phyloP scores from a whole-genome alignment of 2,113 vertebrate genomes.

The Mellivora capensis region DNA sequence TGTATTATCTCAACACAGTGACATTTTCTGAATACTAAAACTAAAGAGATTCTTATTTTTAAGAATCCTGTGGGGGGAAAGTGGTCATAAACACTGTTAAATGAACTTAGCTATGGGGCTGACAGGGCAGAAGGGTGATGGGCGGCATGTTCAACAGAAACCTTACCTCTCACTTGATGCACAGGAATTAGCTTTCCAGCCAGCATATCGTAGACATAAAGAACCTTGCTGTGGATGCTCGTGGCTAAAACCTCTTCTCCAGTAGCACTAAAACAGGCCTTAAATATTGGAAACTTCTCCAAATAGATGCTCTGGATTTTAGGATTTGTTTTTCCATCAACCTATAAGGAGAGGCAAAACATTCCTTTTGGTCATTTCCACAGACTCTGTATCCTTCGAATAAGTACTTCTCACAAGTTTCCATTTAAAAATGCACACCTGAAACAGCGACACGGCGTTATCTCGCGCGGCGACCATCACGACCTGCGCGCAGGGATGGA shows the following conservation, averaged over 20 bases:
- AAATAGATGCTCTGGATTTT: slow-evolving; percentile 96
- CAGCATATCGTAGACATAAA: slow-evolving; percentile 98
- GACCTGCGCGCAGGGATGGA: slow-evolving; percentile 93
- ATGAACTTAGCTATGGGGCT: neutral
- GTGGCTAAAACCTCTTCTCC: slow-evolving; percentile 94
- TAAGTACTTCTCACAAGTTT: neutral
- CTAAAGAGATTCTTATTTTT: neutral
- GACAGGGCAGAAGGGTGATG: accelerated
- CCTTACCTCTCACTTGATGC: slow-evolving; percentile 87
- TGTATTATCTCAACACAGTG: neutral
- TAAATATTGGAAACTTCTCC: slow-evolving; percentile 91
- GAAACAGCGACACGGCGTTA: slow-evolving; percentile 91
- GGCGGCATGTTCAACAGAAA: neutral
- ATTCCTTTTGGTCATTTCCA: slow-evolving; percentile 32
- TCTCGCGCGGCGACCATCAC: slow-evolving; percentile 92
- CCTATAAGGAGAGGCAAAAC: slow-evolving; percentile 80
- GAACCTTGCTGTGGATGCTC: slow-evolving; percentile 88
- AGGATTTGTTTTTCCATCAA: slow-evolving; percentile 93
- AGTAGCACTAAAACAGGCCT: slow-evolving; percentile 88
- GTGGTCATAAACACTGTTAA: neutral
- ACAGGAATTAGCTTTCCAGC: slow-evolving; percentile 89
- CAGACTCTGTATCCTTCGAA: neutral
- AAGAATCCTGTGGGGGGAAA: neutral
- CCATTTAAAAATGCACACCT: slow-evolving; percentile 82
- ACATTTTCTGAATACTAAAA: neutral